Percentiles rank a stretch among this genome's conserved stretches.
phyloP scores from a whole-genome alignment of 2,797 vertebrate genomes.

The Argentina silus region DNA sequence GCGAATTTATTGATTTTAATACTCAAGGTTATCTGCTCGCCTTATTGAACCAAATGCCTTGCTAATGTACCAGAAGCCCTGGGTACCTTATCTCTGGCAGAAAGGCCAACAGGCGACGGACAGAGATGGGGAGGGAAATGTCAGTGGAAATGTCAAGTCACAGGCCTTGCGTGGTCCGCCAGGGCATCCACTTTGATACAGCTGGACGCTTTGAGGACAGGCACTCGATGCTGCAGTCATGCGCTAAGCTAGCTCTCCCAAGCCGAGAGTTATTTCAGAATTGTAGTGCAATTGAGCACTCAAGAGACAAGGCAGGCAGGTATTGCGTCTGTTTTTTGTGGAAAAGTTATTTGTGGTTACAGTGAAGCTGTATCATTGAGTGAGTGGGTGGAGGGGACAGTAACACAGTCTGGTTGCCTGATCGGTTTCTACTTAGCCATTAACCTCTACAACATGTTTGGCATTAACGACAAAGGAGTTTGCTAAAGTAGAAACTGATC shows the following conservation, averaged over 20 bases:
- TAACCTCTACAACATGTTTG: too few relatives aligned
- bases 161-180: conserved; percentile 36
- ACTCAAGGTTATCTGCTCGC: conserved; percentile 28
- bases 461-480: too few relatives aligned
- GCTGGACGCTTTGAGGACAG: conserved; percentile 9
- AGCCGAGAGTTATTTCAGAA: too few relatives aligned
- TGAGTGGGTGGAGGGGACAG: neutral
- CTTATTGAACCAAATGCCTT: conserved; percentile 38
- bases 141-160: conserved; percentile 69
- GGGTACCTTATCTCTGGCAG: conserved; percentile 32
- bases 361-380: neutral
- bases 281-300: too few relatives aligned
- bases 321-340: too few relatives aligned
- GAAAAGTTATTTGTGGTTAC: neutral
- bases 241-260: neutral
- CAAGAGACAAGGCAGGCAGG: neutral
- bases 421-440: too few relatives aligned
- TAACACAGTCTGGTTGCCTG: neutral
- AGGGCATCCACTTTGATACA: neutral
- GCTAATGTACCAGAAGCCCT: conserved; percentile 28
- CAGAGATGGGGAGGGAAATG: conserved; percentile 56
- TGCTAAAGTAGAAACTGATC: too few relatives aligned
- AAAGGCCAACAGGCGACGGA: conserved; percentile 59
- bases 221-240: neutral
- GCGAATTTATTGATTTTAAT: conserved; percentile 23